These are phyloP conservation scores for Brachyhypopomus gauderio DNA, from an alignment of 2,113 vertebrate species.

Conservation along the genomic window DNA sequence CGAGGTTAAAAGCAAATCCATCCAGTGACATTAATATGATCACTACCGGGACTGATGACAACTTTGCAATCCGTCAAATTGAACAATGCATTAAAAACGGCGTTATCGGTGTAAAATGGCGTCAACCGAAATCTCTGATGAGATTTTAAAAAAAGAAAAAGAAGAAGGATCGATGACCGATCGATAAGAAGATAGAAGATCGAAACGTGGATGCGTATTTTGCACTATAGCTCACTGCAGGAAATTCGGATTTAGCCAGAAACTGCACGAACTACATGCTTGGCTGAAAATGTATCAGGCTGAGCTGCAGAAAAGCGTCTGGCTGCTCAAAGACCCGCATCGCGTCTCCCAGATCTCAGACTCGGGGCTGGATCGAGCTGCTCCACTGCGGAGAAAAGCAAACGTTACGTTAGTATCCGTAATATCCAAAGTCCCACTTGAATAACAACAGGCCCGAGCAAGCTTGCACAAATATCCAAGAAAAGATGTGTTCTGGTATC, in stretches of 20 bases:
- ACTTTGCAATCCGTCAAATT: slow-evolving; percentile 77
- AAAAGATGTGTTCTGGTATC: slow-evolving; percentile 46
- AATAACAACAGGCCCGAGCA: slow-evolving; percentile 55
- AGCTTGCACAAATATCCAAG: slow-evolving; percentile 39
- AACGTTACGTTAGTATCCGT: slow-evolving; percentile 66
- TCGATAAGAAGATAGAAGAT: slow-evolving; percentile 58
- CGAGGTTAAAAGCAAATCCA: slow-evolving; percentile 78
- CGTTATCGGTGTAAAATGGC: slow-evolving; percentile 75
- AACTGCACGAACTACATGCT: not conserved
- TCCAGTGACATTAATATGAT: slow-evolving; percentile 71
- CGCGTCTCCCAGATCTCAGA: slow-evolving; percentile 74
- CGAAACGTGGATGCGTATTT: slow-evolving; percentile 52
- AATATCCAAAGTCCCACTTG: slow-evolving; percentile 68
- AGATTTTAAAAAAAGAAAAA: slow-evolving; percentile 45
- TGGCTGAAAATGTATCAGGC: slow-evolving; percentile 19
- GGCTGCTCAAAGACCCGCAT: slow-evolving; percentile 70
- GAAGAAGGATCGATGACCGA: slow-evolving; percentile 61
- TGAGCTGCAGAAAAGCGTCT: slow-evolving; percentile 52
- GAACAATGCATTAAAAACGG: slow-evolving; percentile 59
- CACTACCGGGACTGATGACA: slow-evolving; percentile 70
- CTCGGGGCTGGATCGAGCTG: slow-evolving; percentile 60
- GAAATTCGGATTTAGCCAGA: slow-evolving; percentile 5
- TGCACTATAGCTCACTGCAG: not conserved
- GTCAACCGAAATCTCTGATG: slow-evolving; percentile 69
- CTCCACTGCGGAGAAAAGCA: slow-evolving; percentile 76